Evolutionary conservation across 1,140 invertebrate genomes (phyloP).

Genomic region (Drosophila malerkotliana): DNA sequence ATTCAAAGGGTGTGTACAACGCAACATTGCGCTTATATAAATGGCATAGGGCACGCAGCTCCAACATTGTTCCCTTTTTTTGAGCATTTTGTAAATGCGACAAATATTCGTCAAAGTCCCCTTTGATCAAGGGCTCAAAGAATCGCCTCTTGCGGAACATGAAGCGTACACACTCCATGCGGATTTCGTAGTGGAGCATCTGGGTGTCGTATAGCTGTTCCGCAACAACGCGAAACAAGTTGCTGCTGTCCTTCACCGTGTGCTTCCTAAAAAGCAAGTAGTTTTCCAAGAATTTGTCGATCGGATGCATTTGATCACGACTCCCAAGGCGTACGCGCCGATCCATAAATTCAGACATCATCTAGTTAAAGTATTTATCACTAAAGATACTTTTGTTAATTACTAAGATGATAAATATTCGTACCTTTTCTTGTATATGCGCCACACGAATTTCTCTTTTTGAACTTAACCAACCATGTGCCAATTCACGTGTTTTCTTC

Average conservation of each 20-base stretch:
- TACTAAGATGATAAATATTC: neutral
- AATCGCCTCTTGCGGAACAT: conserved; percentile 86
- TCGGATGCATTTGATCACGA: conserved; percentile 50
- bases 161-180: conserved; percentile 89
- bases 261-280: conserved; percentile 92
- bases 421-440: neutral
- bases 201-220: conserved; percentile 93
- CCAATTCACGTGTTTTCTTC: neutral
- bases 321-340: neutral
- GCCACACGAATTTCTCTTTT: too few species aligned
- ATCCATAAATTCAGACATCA: neutral
- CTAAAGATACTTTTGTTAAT: neutral
- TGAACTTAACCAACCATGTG: neutral
- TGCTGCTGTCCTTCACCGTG: conserved; percentile 90
- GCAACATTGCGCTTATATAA: conserved; percentile 89
- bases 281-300: conserved; percentile 90
- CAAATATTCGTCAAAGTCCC: conserved; percentile 87
- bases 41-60: conserved; percentile 89
- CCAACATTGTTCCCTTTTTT: conserved; percentile 87
- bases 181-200: conserved; percentile 88
- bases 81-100: conserved; percentile 86
- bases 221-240: conserved; percentile 92
- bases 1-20: conserved; percentile 88
- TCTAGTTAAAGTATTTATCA: neutral
- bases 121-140: conserved; percentile 72